Evolutionary conservation across 1,140 invertebrate species (phyloP).

Genomic region (Drosophila willistoni): DNA sequence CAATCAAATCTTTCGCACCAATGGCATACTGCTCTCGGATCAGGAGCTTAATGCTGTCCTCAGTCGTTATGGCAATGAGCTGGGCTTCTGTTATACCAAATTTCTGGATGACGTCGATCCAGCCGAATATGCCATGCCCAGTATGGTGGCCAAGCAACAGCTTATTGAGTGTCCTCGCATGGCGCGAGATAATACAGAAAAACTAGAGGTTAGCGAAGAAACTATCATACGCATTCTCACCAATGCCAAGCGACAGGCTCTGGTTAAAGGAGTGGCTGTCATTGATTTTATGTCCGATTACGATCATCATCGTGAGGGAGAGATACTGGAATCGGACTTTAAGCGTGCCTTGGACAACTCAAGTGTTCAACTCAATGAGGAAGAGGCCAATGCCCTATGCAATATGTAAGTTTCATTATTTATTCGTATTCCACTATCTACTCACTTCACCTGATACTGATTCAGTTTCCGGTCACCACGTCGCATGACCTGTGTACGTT

Average conservation of each 20-base stretch:
- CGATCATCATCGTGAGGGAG: slow-evolving; percentile 85
- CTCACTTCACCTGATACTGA: background rate
- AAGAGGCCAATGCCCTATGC: slow-evolving; percentile 59
- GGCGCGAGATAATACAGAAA: slow-evolving; percentile 31
- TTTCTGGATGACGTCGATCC: slow-evolving; percentile 86
- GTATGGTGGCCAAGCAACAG: slow-evolving; percentile 55
- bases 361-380: slow-evolving; percentile 85
- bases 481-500: slow-evolving; percentile 85
- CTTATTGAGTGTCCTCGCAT: slow-evolving; percentile 60
- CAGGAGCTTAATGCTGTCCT: slow-evolving; percentile 88
- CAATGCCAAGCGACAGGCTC: slow-evolving; percentile 88
- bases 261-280: slow-evolving; percentile 86
- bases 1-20: slow-evolving; percentile 86
- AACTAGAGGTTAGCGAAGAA: slow-evolving; percentile 80
- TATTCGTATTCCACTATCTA: too few species aligned
- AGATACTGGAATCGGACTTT: slow-evolving; percentile 87
- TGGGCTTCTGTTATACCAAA: slow-evolving; percentile 88
- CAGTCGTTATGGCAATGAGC: slow-evolving; percentile 87
- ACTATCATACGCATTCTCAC: slow-evolving; percentile 88
- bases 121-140: slow-evolving; percentile 74
- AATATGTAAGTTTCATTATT: slow-evolving; percentile 50
- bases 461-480: slow-evolving; percentile 86
- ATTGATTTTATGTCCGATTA: slow-evolving; percentile 87
- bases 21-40: slow-evolving; percentile 86
- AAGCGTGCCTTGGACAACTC: slow-evolving; percentile 86